Percentiles rank a stretch among this genome's conserved stretches.
phyloP scores from a whole-genome alignment of 2,888 invertebrate species.

The Ochlodes sylvanus region DNA sequence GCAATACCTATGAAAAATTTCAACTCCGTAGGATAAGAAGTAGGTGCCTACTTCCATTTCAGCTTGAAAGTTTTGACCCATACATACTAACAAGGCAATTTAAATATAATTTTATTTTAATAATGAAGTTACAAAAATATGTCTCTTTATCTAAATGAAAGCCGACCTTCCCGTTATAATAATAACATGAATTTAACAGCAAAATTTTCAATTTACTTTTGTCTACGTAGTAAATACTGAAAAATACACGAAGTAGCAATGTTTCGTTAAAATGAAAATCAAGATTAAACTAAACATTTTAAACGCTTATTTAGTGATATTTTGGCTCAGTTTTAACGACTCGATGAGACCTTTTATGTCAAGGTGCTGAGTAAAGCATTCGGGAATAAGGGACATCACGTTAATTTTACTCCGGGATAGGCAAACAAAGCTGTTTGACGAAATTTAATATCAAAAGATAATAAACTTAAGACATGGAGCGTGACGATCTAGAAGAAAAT shows the following conservation, averaged over 20 bases:
- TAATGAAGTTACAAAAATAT: no score
- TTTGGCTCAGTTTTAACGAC: slow-evolving; percentile 19
- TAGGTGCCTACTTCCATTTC: no score
- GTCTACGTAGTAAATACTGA: neutral
- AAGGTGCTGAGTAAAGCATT: slow-evolving; percentile 5
- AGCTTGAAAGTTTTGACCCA: no score
- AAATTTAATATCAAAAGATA: slow-evolving; percentile 10
- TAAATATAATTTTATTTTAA: no score
- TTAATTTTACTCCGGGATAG: slow-evolving; percentile 1
- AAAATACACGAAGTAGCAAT: neutral
- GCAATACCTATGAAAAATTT: no score
- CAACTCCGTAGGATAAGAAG: no score
- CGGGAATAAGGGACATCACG: neutral
- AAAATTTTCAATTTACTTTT: neutral
- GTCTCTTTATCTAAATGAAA: neutral
- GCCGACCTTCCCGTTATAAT: neutral
- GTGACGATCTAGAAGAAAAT: neutral
- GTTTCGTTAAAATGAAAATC: neutral
- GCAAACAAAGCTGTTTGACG: slow-evolving; percentile 3
- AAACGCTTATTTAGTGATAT: slow-evolving; percentile 12
- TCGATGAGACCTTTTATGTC: slow-evolving; percentile 6
- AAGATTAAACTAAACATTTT: neutral
- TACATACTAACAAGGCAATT: no score
- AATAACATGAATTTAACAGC: neutral
- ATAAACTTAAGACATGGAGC: neutral